These are phyloP conservation scores for Scaptomyza cyrtandrae DNA, from an alignment of 2,888 invertebrate genomes.

Conservation along the genomic window DNA sequence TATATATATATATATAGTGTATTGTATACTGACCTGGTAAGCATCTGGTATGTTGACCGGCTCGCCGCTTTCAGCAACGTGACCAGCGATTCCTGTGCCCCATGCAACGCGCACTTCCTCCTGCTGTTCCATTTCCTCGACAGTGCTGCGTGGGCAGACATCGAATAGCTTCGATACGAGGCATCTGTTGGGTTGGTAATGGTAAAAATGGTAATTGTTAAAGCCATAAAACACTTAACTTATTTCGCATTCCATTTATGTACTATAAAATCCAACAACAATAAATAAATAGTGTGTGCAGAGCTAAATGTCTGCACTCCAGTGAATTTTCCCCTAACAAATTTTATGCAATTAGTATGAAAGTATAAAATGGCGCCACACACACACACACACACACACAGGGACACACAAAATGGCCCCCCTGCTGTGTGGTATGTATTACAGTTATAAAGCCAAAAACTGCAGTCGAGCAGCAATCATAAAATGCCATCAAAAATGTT, in stretches of 20 bases:
- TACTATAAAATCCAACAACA: neutral
- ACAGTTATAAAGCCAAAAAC: slow-evolving; percentile 50
- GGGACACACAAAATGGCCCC: slow-evolving; percentile 25
- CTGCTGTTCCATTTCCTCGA: slow-evolving; percentile 95
- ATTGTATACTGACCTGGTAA: slow-evolving; percentile 89
- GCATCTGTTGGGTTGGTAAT: slow-evolving; percentile 86
- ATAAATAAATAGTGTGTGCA: slow-evolving; percentile 9
- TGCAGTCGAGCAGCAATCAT: slow-evolving; percentile 60
- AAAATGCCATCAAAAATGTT: slow-evolving; percentile 72
- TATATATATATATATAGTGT: neutral
- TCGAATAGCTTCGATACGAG: slow-evolving; percentile 97
- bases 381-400: slow-evolving; percentile 6
- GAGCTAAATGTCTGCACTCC: neutral
- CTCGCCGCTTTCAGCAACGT: slow-evolving; percentile 96
- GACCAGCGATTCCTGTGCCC: slow-evolving; percentile 97
- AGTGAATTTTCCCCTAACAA: slow-evolving; percentile 15
- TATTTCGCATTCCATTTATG: neutral
- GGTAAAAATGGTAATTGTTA: slow-evolving; percentile 3
- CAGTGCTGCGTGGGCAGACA: slow-evolving; percentile 95
- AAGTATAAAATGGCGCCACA: slow-evolving; percentile 35
- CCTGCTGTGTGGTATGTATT: slow-evolving; percentile 5
- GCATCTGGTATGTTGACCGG: slow-evolving; percentile 98
- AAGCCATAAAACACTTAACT: slow-evolving; percentile 20
- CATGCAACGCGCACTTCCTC: slow-evolving; percentile 97
- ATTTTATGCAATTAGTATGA: slow-evolving; percentile 43